Conservation (phyloP, 92 coral and sea anemone genomes). For the Virgularia gustaviana region DNA sequence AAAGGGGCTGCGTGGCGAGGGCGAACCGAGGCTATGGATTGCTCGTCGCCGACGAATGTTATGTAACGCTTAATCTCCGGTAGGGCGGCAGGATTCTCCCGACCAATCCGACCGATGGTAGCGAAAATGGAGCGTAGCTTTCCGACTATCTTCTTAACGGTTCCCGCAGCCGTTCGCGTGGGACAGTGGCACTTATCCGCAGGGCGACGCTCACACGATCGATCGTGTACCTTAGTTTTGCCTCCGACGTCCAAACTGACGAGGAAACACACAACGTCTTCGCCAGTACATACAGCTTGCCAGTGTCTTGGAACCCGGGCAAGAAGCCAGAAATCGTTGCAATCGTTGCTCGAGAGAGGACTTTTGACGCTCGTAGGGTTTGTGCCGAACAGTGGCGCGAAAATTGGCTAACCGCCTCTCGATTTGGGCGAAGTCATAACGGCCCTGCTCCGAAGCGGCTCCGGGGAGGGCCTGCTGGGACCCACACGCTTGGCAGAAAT, state of each 20-base stretch:
- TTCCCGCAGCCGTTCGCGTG: constrained; percentile 25
- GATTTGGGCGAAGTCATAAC: constrained; percentile 2
- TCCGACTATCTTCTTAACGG: constrained; percentile 11
- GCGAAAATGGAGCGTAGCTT: constrained; percentile 47
- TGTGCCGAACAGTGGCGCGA: background rate
- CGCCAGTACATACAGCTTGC: constrained; percentile 41
- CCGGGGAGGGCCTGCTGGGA: background rate
- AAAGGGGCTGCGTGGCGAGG: constrained; percentile 43
- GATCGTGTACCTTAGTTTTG: constrained; percentile 2
- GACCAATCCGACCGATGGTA: constrained; percentile 37
- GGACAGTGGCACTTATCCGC: constrained; percentile 9
- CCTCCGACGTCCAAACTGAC: constrained; percentile 34
- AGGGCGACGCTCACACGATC: background rate
- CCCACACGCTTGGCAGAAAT: constrained; percentile 21
- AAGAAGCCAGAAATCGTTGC: constrained; percentile 22
- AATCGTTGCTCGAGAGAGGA: constrained; percentile 47
- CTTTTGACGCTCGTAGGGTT: constrained; percentile 53
- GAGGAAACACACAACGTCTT: too few relatives aligned
- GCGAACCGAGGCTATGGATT: constrained; percentile 23
- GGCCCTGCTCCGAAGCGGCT: background rate
- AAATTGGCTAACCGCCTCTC: background rate
- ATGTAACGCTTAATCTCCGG: constrained; percentile 33
- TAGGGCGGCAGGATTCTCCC: constrained; percentile 32
- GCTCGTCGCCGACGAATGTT: constrained; percentile 44
- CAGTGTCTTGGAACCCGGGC: constrained; percentile 9